phyloP scores from a whole-genome alignment of 1,140 invertebrate genomes.

The Spodoptera litura region DNA sequence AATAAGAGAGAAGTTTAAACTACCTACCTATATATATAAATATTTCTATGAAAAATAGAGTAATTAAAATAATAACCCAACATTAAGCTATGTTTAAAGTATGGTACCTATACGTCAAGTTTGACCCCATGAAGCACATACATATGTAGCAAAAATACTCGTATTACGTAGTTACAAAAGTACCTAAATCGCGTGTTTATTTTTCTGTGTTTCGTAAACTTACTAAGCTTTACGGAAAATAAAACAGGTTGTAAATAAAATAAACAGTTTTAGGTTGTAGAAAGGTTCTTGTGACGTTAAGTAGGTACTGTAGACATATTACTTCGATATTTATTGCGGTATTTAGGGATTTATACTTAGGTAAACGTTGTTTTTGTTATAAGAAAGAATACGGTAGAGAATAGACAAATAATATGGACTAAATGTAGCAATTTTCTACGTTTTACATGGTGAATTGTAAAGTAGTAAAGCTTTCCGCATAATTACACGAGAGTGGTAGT shows the following conservation, averaged over 20 bases:
- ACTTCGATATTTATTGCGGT: conserved; percentile 22
- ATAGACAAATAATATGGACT: too few relatives aligned
- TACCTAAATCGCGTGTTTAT: conserved; percentile 21
- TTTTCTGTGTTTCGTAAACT: conserved; percentile 6
- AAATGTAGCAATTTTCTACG: too few relatives aligned
- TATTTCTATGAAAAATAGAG: too few relatives aligned
- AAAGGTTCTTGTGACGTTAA: not conserved
- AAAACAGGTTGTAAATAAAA: not conserved
- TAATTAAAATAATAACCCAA: too few relatives aligned
- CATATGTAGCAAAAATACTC: not conserved
- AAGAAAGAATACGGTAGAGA: not conserved
- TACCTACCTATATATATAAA: too few relatives aligned
- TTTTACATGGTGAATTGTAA: conserved; percentile 15
- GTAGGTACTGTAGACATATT: conserved; percentile 12
- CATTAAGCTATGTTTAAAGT: not conserved
- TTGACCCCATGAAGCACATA: not conserved
- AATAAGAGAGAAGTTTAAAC: too few relatives aligned
- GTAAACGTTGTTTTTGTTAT: conserved; percentile 12
- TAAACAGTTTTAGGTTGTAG: not conserved
- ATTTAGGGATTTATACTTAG: conserved; percentile 10
- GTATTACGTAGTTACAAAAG: not conserved
- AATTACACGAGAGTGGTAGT: conserved; percentile 27
- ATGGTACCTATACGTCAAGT: not conserved
- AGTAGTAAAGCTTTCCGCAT: conserved; percentile 26
- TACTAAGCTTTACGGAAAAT: conserved; percentile 22